phyloP scores from a whole-genome alignment of 2,888 invertebrate species.

The Boloria euphrosyne region DNA sequence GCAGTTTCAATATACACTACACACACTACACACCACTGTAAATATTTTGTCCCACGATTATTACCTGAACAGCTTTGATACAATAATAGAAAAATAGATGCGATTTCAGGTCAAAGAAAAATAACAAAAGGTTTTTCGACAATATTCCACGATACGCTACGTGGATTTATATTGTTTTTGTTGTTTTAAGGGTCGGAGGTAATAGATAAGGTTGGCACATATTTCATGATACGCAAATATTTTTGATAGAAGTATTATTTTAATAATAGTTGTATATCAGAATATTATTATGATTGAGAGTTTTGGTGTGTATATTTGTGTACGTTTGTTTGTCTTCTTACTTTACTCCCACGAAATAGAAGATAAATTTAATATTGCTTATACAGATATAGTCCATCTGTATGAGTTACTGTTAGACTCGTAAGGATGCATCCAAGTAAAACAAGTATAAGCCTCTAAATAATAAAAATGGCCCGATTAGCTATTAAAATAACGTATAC shows the following conservation, averaged over 20 bases:
- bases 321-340: background rate
- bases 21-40: background rate
- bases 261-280: no score
- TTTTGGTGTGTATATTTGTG: background rate
- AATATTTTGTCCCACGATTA: slow-evolving; percentile 1
- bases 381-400: no score
- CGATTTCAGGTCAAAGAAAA: slow-evolving; percentile 2
- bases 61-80: slow-evolving; percentile 9
- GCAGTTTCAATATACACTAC: background rate
- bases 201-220: background rate
- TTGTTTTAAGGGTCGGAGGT: background rate
- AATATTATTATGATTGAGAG: background rate
- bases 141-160: background rate
- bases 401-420: no score
- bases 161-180: background rate
- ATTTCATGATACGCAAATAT: no score
- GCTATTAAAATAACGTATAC: background rate
- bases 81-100: background rate
- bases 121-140: background rate
- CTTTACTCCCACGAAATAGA: no score
- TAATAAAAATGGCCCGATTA: no score
- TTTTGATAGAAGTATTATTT: no score
- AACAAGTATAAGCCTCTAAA: no score
- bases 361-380: no score
- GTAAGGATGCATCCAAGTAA: no score